Base-by-base conservation (phyloP, 2,113 vertebrate species). In the Guaruba guarouba region DNA sequence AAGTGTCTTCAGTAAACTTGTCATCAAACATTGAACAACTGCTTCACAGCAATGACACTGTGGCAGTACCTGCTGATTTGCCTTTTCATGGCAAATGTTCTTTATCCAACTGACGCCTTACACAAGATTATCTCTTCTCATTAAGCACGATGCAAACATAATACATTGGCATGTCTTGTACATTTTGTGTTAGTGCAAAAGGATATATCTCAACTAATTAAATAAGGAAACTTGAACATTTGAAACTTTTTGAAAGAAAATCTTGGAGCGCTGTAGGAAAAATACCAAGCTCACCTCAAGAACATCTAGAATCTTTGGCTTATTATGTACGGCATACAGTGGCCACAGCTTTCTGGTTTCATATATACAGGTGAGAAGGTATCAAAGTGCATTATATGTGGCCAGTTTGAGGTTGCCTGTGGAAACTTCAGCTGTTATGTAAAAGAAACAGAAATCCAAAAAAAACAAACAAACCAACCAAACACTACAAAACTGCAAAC, bases 1-100 rank as follows among this genome's bases (percentile, higher is more conserved):
- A 89, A 90, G 25, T 88, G 41, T 81, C 75, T 88, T 82, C 68
- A 74, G 46, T 84, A 75, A 80, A 89, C 90, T 92, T 81, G 20
- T 78, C 64, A 94, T 48, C 71, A 83, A 83, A 88, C 25, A 62
- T 10, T 49, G 75, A 90, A 90, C 33, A 84, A 69, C 39, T 69
- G 48, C 54, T 73, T 85, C 70, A 29, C 51, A 92, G 71, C 31
- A 84, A 33, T 52, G 54, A 67, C 29, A 63, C 39, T 86, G 77
- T 77, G 51, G 39, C 78, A 80, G 43, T 79, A 51, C 57, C 39
- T 82, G 28, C 49, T 91, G 52, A 68, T 91, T 95, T 84, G 62
- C 35, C 18, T 81, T 76, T 81, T 81, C 54, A 37, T 19, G 25
- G 22, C 69, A 67, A 81, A 71, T 67, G 27, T 49, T 81, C 61